These are phyloP conservation scores for Sycobia sp. DNA, from an alignment of 1,140 invertebrate genomes.

Conservation along the genomic window DNA sequence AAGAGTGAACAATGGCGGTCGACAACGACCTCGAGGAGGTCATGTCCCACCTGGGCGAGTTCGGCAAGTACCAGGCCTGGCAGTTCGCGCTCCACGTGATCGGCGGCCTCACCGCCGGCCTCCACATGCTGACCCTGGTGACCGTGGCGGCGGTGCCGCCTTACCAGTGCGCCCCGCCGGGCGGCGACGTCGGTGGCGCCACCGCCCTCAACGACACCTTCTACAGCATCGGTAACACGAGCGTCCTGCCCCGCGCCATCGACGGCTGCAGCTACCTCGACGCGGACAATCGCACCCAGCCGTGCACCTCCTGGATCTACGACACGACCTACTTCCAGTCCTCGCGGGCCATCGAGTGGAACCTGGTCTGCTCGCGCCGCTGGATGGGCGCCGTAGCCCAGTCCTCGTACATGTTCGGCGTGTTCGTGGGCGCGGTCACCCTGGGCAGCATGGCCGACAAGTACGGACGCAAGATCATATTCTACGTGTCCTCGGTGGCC, in stretches of 20 bases:
- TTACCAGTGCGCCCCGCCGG: constrained; percentile 72
- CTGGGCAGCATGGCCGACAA: constrained; percentile 88
- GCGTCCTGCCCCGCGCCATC: constrained; percentile 51
- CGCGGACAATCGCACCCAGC: constrained; percentile 55
- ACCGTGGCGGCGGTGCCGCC: constrained; percentile 79
- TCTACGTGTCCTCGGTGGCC: constrained; percentile 74
- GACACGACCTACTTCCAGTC: constrained; percentile 73
- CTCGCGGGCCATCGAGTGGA: constrained; percentile 79
- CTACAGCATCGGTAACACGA: neutral
- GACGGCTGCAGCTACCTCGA: constrained; percentile 65
- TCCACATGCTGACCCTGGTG: constrained; percentile 79
- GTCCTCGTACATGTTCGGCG: constrained; percentile 86
- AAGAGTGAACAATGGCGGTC: constrained; percentile 58
- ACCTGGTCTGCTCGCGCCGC: constrained; percentile 80
- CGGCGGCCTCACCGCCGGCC: constrained; percentile 74
- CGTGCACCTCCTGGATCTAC: constrained; percentile 72
- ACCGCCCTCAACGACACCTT: neutral
- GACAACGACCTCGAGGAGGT: constrained; percentile 71
- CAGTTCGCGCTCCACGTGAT: constrained; percentile 79
- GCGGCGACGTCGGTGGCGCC: too few species aligned
- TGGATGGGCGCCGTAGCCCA: constrained; percentile 84
- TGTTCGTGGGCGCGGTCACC: constrained; percentile 81
- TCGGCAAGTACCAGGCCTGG: constrained; percentile 76
- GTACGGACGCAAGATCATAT: constrained; percentile 80
- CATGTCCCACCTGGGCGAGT: constrained; percentile 76